Evolutionary conservation across 2,113 vertebrate genomes (phyloP).

Genomic region (Gobio gobio): DNA sequence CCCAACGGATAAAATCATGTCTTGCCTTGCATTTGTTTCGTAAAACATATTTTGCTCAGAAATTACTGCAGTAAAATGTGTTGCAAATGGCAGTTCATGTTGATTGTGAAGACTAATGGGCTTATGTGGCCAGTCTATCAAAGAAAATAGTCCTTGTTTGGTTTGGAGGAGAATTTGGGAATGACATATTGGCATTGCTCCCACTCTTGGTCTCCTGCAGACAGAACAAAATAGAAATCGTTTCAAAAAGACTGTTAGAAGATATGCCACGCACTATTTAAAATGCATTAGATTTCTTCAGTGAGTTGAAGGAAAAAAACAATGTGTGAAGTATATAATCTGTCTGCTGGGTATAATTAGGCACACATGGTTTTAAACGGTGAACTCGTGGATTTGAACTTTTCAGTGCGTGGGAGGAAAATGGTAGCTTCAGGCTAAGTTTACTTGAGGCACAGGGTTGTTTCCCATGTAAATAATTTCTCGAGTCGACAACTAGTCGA

Average conservation of each 20-base stretch:
- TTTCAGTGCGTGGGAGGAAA: neutral
- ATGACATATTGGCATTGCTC: conserved; percentile 31
- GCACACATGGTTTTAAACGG: neutral
- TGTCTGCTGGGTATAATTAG: conserved; percentile 42
- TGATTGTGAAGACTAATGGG: conserved; percentile 37
- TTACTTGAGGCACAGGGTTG: conserved; percentile 21
- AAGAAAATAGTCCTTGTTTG: conserved; percentile 25
- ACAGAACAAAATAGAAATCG: neutral
- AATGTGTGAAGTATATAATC: conserved; percentile 23
- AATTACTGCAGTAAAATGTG: neutral
- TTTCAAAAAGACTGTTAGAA: conserved; percentile 13
- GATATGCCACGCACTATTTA: neutral
- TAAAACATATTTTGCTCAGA: neutral
- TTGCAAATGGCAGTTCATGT: neutral
- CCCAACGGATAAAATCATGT: neutral
- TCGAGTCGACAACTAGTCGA: neutral
- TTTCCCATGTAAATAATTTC: conserved; percentile 31
- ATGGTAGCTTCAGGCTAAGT: conserved; percentile 16
- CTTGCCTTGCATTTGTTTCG: neutral
- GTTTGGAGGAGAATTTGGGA: neutral
- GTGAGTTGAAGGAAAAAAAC: neutral
- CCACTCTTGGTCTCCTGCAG: neutral
- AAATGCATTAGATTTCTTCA: neutral
- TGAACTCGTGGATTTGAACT: neutral
- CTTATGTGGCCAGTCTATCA: conserved; percentile 21